Percentiles rank a stretch among this genome's conserved stretches.
Conservation (phyloP, 2,888 invertebrate species). For the Eristalis arbustorum region DNA sequence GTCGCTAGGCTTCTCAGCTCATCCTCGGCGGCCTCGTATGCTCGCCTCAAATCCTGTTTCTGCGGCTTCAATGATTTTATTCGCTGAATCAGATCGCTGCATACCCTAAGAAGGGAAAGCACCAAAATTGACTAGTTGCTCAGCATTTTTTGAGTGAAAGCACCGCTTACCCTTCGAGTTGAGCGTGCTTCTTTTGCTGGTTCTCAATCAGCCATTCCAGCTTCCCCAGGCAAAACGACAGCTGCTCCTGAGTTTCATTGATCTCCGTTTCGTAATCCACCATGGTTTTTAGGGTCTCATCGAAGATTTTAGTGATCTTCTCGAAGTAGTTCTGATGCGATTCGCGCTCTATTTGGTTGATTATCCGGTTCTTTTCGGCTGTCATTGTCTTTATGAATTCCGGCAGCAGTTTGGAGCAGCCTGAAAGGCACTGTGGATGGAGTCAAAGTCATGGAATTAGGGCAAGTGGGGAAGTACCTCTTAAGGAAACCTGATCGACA, state of each 20-base stretch:
- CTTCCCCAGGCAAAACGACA: conserved; percentile 7
- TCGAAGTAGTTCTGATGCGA: background rate
- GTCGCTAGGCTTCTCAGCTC: background rate
- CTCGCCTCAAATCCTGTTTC: background rate
- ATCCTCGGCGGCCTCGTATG: background rate
- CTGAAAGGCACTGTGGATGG: background rate
- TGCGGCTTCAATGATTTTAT: background rate
- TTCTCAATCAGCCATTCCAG: conserved; percentile 21
- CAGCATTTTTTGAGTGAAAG: too few relatives aligned
- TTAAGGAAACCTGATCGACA: background rate
- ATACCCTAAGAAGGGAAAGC: conserved; percentile 9
- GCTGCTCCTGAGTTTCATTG: conserved; percentile 14
- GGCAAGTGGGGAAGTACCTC: background rate
- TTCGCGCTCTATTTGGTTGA: background rate
- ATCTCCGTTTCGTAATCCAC: conserved; percentile 17
- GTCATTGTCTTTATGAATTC: conserved; percentile 12
- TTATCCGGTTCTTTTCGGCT: conserved; percentile 29
- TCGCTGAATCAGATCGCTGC: background rate
- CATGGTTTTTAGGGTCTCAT: conserved; percentile 12
- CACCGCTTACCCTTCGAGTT: conserved; percentile 40
- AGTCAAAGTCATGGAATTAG: background rate
- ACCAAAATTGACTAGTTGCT: background rate
- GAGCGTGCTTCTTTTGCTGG: conserved; percentile 13
- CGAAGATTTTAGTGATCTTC: background rate
- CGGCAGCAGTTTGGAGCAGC: conserved; percentile 21